Base-by-base conservation (phyloP, 2,113 vertebrate species). In the Gorsachius goisagi region DNA sequence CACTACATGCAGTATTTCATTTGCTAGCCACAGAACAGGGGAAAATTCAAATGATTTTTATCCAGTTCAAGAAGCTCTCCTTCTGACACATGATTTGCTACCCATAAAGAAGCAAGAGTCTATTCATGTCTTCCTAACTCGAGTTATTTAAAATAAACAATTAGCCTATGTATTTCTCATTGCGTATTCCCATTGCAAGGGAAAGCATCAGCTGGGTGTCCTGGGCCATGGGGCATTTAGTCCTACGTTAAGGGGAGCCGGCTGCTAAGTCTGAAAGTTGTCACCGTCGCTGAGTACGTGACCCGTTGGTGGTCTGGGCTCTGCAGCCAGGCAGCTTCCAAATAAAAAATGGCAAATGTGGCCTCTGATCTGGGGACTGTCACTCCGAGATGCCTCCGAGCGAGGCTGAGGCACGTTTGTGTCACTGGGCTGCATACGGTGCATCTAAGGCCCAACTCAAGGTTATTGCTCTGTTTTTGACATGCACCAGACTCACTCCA, bases 21-120 rank as follows among this genome's bases (percentile, higher is more conserved):
- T 67, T 94, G 82, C 50, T 90, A 97, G 86, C 64, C 77, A 95
- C 37, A 79, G 86, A 90, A 91, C 8, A 94, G n/a, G 39, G 66
- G 88, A 93, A 95, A 93, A 95, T 64, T 69, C 20, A 88, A n/a
- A 60, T 55, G 8, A 49, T 37, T 96, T 93, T 92, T 68, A 90
- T 53, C 45, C 88, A 87, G 35, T 26, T 90, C 89, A 47, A 83
- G 85, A 94, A 90, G 69, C 59, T 85, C 66, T 85, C 81, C 59
- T 95, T 97, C 55, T 89, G 37, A 84, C 12, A 4, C 56, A 76
- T 74, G 67, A 91, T 53, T 27, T 44, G 69, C 59, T 85, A 45
- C 63, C 49, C 68, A 72, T 91, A 85, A 33, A 73, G 72, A 96
- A 50, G 37, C 14, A 95, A 96, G 73, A 28, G 71, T 78, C 60